These are phyloP conservation scores for Oncopeltus fasciatus DNA, from an alignment of 1,140 invertebrate species.

Conservation along the genomic window DNA sequence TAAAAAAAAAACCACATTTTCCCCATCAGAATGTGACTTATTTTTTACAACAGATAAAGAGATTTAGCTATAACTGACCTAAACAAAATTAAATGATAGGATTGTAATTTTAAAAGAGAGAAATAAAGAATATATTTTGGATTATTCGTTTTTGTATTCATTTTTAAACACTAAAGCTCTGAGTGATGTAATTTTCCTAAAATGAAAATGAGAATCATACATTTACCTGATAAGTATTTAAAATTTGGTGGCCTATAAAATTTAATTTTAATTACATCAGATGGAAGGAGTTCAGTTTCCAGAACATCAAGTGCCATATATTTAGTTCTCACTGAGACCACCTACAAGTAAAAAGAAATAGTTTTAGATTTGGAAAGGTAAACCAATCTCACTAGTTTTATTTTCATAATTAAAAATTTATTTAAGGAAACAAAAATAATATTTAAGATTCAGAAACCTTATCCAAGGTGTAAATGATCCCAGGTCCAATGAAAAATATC, in stretches of 20 bases:
- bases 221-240: slow-evolving; percentile 78
- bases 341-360: too few species aligned
- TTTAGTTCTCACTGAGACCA: slow-evolving; percentile 78
- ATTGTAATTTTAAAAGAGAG: too few species aligned
- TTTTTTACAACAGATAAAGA: too few species aligned
- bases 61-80: too few species aligned
- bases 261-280: slow-evolving; percentile 84
- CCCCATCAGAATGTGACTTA: too few species aligned
- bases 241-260: slow-evolving; percentile 90
- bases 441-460: slow-evolving; percentile 44
- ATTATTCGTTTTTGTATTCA: too few species aligned
- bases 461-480: slow-evolving; percentile 76
- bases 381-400: background rate
- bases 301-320: slow-evolving; percentile 90
- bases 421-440: background rate
- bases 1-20: too few species aligned
- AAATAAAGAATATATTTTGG: too few species aligned
- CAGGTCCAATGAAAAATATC: slow-evolving; percentile 90
- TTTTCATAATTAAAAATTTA: background rate
- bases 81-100: too few species aligned
- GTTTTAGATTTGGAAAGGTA: background rate
- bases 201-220: too few species aligned
- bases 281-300: slow-evolving; percentile 88
- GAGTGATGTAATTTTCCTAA: too few species aligned
- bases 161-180: too few species aligned